These are phyloP conservation scores for Rhineura floridana DNA, from an alignment of 2,113 vertebrate genomes.

Conservation along the genomic window DNA sequence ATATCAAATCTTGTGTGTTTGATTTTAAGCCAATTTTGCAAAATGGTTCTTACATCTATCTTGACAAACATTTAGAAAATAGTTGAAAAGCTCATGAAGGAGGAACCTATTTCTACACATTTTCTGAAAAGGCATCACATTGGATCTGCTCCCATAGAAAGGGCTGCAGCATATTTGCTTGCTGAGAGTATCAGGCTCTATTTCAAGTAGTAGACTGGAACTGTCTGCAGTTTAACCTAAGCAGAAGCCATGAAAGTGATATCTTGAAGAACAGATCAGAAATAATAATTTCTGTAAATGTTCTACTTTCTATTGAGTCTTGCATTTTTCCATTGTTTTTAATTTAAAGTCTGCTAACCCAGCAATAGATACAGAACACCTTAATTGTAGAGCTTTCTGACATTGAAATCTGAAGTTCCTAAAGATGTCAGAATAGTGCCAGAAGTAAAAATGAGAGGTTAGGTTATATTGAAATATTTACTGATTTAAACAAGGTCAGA, in stretches of 20 bases:
- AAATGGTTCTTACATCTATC: background rate
- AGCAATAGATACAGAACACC: background rate
- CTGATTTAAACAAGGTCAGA: constrained; percentile 19
- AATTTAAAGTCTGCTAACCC: background rate
- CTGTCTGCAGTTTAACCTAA: background rate
- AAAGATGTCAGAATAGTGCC: background rate
- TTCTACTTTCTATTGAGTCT: background rate
- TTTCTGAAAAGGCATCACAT: background rate
- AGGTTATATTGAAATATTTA: constrained; percentile 9
- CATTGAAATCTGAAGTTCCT: background rate
- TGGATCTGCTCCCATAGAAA: background rate
- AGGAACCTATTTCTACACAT: background rate
- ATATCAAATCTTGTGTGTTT: background rate
- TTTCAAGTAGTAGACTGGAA: background rate
- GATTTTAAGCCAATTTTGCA: background rate
- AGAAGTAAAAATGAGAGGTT: constrained; percentile 18
- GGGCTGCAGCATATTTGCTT: background rate
- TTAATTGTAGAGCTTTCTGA: background rate
- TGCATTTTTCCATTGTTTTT: background rate
- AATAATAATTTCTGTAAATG: background rate
- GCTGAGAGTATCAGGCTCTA: background rate
- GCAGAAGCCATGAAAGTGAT: background rate
- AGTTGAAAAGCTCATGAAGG: background rate
- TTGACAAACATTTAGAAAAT: background rate
- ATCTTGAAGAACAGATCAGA: background rate